Evolutionary conservation across 2,113 vertebrate species (phyloP), one percentile per base, ranked within the genome.

Genomic region (Acanthisitta chloris): DNA sequence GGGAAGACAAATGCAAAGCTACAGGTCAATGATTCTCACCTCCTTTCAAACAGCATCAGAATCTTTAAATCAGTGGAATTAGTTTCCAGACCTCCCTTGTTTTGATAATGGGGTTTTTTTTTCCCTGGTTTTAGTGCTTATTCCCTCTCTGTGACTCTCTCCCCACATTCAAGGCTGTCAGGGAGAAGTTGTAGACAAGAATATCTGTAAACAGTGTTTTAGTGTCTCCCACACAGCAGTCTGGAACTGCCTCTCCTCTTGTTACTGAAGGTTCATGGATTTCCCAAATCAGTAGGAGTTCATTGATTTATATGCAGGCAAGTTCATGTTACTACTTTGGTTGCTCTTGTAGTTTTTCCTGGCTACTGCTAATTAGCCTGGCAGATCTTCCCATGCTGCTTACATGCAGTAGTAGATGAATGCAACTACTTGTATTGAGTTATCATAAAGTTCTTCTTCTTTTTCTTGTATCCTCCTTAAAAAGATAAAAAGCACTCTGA

Each of bases 211-310:
- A 93, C 46, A 96, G 55, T 86, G 43, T 82, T 93, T 73, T 40
- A 90, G 54, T 74, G 72, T 96, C 92, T 97, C 96, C 96, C 90
- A 96, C 93, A 55, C 94, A 94, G 67, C 93, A 96, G 81, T 86
- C 90, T 96, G 90, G 92, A 94, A 78, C 76, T 74, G 87, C 59
- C 43, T 95, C 48, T 82, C 73, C 65, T 94, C 1, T 0, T 90
- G 46, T 95, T 91, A 85, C 74, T 40, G 76, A 88, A 90, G 48
- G 79, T 95, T 94, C 67, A 40, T 38, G 76, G 92, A 95, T 93
- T 95, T 96, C 82, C 69, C 85, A 70, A 51, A 88, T 81, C 81
- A 95, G 92, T 93, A 96, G 94, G 85, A 88, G 93, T 96, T 94
- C 70, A 80, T 59, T 91, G 86, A 91, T 91, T 87, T 73, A 70